phyloP scores from a whole-genome alignment of 2,113 vertebrate genomes.

The Miniopterus natalensis region DNA sequence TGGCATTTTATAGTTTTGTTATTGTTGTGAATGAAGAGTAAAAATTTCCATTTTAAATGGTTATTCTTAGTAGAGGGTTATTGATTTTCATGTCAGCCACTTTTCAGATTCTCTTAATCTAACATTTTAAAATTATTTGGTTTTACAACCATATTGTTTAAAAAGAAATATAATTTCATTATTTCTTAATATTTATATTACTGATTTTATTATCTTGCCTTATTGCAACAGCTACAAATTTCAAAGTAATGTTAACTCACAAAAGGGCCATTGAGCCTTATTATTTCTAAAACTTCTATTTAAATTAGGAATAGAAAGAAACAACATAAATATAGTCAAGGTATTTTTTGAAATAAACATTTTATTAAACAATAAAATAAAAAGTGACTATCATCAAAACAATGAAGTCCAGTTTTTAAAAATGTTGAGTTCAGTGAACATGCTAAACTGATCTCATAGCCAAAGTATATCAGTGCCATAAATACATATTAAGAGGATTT shows the following conservation, averaged over 20 bases:
- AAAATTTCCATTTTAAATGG: background rate
- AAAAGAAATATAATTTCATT: background rate
- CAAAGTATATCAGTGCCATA: background rate
- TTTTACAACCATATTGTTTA: background rate
- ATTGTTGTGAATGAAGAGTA: background rate
- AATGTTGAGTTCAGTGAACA: background rate
- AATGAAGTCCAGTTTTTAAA: background rate
- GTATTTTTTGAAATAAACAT: conserved; percentile 1
- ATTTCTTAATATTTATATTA: conserved; percentile 3
- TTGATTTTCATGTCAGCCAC: background rate
- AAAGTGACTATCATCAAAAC: background rate
- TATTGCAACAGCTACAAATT: conserved; percentile 9
- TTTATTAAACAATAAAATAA: background rate
- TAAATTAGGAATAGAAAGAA: background rate
- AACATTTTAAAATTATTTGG: background rate
- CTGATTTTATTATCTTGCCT: background rate
- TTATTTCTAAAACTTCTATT: background rate
- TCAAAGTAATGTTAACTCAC: background rate
- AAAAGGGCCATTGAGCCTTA: background rate
- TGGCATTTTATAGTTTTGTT: background rate
- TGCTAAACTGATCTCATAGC: background rate
- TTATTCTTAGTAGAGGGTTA: background rate
- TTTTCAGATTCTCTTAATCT: background rate
- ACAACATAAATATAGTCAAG: background rate
- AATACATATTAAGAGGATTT: background rate